Evolutionary conservation across 37 sponge, comb jelly and placozoan species (phyloP).

Genomic region (Halichondria panicea): DNA sequence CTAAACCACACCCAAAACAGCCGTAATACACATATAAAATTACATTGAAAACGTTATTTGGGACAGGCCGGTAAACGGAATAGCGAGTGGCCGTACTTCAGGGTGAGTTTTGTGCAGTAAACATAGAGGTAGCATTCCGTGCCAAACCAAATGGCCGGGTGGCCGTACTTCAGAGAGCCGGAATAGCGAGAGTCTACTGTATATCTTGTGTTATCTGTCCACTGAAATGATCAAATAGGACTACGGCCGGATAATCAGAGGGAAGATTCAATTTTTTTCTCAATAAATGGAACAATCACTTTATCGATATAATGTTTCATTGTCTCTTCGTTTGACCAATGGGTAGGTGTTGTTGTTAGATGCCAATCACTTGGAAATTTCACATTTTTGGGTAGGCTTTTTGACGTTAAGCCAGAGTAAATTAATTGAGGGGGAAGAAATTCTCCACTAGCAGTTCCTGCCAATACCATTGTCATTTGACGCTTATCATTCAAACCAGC

Average conservation of each 20-base stretch:
- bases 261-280: constrained; percentile 1
- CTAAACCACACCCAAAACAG: too few relatives aligned
- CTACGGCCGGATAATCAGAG: constrained; percentile 4
- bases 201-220: too few relatives aligned
- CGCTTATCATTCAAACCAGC: constrained; percentile 15
- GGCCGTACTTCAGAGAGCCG: too few relatives aligned
- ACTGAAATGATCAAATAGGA: constrained; percentile 28
- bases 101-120: too few relatives aligned
- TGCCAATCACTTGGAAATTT: constrained; percentile 28
- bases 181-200: too few relatives aligned
- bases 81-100: too few relatives aligned
- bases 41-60: too few relatives aligned
- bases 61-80: too few relatives aligned
- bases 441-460: constrained; percentile 16
- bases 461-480: constrained; percentile 18
- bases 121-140: too few relatives aligned
- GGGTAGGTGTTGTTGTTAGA: constrained; percentile 32
- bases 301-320: constrained; percentile 30
- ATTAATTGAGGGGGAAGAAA: constrained; percentile 35
- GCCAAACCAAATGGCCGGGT: too few relatives aligned
- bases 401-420: constrained; percentile 20
- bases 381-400: constrained; percentile 35
- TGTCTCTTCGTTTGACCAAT: constrained; percentile 43
- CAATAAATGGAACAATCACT: constrained; percentile 20
- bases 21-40: too few relatives aligned